phyloP scores from a whole-genome alignment of 2,113 vertebrate species.

The Rhagologus leucostigma region DNA sequence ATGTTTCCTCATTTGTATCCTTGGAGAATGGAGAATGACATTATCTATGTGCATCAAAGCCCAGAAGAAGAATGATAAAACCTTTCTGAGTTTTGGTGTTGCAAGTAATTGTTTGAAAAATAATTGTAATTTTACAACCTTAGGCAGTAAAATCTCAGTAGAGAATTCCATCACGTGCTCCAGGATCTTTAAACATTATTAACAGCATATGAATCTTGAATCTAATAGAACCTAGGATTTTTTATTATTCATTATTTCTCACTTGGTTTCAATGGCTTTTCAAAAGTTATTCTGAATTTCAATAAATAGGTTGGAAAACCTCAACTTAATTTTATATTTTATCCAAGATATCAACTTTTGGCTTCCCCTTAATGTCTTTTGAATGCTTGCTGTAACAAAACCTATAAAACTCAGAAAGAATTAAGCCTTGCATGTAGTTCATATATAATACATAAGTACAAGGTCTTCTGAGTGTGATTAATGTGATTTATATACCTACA shows the following conservation, averaged over 20 bases:
- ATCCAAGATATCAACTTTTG: neutral
- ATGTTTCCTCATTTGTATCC: neutral
- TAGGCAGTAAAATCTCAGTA: neutral
- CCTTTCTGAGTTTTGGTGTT: neutral
- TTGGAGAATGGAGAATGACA: neutral
- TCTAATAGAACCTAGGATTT: neutral
- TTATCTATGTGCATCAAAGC: neutral
- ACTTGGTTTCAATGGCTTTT: neutral
- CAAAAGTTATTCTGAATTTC: neutral
- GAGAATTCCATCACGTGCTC: neutral
- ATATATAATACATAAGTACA: neutral
- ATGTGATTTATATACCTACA: neutral
- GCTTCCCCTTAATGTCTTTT: neutral
- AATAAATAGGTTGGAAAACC: neutral
- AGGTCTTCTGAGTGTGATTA: neutral
- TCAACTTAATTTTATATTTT: neutral
- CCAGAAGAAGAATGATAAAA: neutral
- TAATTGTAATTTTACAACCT: neutral
- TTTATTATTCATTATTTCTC: neutral
- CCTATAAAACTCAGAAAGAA: neutral
- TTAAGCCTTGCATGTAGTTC: neutral
- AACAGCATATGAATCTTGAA: neutral
- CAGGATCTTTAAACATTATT: neutral
- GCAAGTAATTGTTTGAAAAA: neutral
- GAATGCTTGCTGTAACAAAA: neutral